Base-by-base conservation (phyloP, 2,797 vertebrate species). In the Sebastiscus tertius region DNA sequence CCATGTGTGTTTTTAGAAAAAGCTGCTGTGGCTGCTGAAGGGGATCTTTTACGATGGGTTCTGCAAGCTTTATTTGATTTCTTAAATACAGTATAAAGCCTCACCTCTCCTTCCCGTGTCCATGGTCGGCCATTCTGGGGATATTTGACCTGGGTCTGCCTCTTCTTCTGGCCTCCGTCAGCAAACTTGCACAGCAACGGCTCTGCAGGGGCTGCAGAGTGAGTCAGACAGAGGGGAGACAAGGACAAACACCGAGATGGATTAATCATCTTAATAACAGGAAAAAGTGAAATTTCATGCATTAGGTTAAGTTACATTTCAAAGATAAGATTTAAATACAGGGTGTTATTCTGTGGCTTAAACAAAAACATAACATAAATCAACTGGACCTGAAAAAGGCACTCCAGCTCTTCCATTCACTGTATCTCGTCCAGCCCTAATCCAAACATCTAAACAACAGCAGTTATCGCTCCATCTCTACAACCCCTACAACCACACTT, bases 111-210 rank as follows among this genome's bases (percentile, higher is more conserved):
- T 91, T 99, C 98, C 92, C 98, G 96, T 91, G 97, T 97, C 98
- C 98, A 99, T 2, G 97, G 97, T 92, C 98, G 97, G 82, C 98
- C 98, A 80, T 99, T 99, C 92, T 99, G 98, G 83, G 97, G 97
- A 92, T 99, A 99, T 95, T 99, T 99, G 95, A 97, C 97, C 96
- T 99, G 98, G 95, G 97, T 99, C 95, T 99, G 98, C 78, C 98
- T 95, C 95, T 99, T 99, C 94, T 99, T 99, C 95, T 99, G 98
- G 87, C 98, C 98, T 93, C 98, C 98, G 72, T 99, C 98, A 89
- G 98, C 98, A 93, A 99, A 99, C 96, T 99, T 99, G 95, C 98
- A 99, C 95, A 99, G 96, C 95, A 99, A 95, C 77, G 98, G 98
- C 95, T 99, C 98, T 89, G 96, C 96, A 82, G 98, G 98, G 90